Conservation (phyloP, 2,888 invertebrate genomes). For the Diarsia dahlii region DNA sequence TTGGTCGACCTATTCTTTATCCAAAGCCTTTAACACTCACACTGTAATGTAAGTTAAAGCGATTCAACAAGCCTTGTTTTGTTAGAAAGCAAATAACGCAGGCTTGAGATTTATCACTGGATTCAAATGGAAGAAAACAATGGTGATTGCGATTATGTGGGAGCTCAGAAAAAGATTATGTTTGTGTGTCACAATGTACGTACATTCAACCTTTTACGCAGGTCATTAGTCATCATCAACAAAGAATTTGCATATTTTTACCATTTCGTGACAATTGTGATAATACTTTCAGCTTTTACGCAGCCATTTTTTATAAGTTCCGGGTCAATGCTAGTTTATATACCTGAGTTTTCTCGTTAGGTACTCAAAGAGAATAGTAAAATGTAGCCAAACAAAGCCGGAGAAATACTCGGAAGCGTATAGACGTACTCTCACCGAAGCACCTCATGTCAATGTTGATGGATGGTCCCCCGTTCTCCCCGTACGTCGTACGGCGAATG, state of each 20-base stretch:
- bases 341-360: constrained; percentile 13
- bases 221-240: constrained; percentile 54
- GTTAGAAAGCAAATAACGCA: constrained; percentile 39
- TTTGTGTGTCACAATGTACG: constrained; percentile 21
- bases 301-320: neutral
- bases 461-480: constrained; percentile 61
- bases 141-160: constrained; percentile 35
- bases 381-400: constrained; percentile 50
- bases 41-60: constrained; percentile 58
- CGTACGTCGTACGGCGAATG: constrained; percentile 25
- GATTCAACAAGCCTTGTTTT: constrained; percentile 54
- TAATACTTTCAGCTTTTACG: constrained; percentile 7
- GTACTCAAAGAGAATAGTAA: constrained; percentile 22
- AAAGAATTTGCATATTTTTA: constrained; percentile 29
- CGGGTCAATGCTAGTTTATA: constrained; percentile 10
- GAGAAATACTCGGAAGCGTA: constrained; percentile 65
- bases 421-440: constrained; percentile 62
- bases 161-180: constrained; percentile 36
- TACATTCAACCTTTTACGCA: constrained; percentile 24
- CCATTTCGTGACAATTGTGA: constrained; percentile 6
- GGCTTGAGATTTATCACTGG: constrained; percentile 38
- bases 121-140: constrained; percentile 39
- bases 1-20: constrained; percentile 72
- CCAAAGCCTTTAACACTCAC: constrained; percentile 64
- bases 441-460: constrained; percentile 66